These are phyloP conservation scores for Hormiphora californensis DNA, from an alignment of 37 sponge, comb jelly and placozoan species.

Conservation along the genomic window DNA sequence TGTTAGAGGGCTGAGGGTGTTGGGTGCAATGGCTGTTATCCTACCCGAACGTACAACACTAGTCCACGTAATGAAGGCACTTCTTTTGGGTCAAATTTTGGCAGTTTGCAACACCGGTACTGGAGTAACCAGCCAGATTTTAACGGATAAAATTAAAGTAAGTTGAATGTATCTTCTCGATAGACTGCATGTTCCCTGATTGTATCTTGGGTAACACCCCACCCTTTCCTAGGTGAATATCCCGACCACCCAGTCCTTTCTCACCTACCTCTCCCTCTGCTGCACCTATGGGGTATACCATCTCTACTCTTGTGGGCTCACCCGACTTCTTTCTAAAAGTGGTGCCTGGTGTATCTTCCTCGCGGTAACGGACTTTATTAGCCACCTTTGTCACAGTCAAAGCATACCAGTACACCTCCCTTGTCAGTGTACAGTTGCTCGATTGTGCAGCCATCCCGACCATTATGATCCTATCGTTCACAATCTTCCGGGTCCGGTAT, in stretches of 20 bases:
- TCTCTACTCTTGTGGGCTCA: not conserved
- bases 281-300: constrained; percentile 19
- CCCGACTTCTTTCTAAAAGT: not conserved
- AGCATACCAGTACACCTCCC: constrained; percentile 41
- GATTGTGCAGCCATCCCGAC: constrained; percentile 37
- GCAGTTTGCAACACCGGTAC: constrained; percentile 51
- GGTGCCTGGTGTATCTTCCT: constrained; percentile 34
- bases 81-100: constrained; percentile 17
- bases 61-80: too few relatives aligned
- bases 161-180: not conserved
- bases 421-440: constrained; percentile 14
- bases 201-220: not conserved
- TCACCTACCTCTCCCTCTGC: not conserved
- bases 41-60: too few relatives aligned
- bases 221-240: not conserved
- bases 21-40: too few relatives aligned
- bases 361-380: not conserved
- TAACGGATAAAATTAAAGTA: constrained; percentile 26
- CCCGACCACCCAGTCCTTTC: constrained; percentile 14
- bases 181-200: not conserved
- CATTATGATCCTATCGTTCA: constrained; percentile 37
- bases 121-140: constrained; percentile 37
- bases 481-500: not conserved
- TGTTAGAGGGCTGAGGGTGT: too few relatives aligned
- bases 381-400: constrained; percentile 42